Evolutionary conservation across 2,888 invertebrate genomes (phyloP), one percentile per base, ranked within the genome.

Genomic region (Tridacna gigas): DNA sequence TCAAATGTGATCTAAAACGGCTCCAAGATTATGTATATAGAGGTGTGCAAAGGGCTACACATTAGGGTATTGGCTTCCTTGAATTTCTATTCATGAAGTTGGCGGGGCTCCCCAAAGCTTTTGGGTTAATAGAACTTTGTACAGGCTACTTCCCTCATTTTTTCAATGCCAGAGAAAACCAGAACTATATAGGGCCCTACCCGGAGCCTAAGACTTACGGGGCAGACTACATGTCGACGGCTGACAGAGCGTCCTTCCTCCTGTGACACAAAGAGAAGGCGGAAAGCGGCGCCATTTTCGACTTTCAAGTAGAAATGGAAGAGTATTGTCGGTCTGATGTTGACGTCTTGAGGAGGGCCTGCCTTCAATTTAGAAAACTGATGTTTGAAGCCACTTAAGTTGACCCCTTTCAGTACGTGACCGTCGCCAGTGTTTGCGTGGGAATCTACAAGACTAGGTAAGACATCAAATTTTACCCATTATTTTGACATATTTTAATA

Each of bases 81-180:
- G 7, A 87, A 85, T 83, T 86, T 67, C 60, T 86, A 71, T 84
- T 84, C 9, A 84, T 84, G 86, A 80, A 82, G 18, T 67, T 88
- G 66, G 13, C 81, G 20, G 79, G 79, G 22, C 25, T 88, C n/a
- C 85, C 88, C 9, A 78, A 85, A 71, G 67, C 82, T 0, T 86
- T 88, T 66, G 82, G 82, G 45, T 75, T 85, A 48, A 60, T 22
- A 20, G 86, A 86, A 74, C 61, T 88, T 45, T 56, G 63, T 37
- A 37, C 2, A 7, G 37, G 37, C 7, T 37, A 4, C 37, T 37
- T 37, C 7, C 37, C 37, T 7, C 84, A 86, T 67, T 83, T 80
- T 11, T 88, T 84, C 37, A 86, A 88, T 65, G 83, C 61, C 3
- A 20, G 48, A 15, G 84, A 89, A 51, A 84, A 89, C 48, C 80